Percentiles rank a stretch among this genome's conserved stretches.
These are phyloP conservation scores for Bagarius yarrelli DNA, from an alignment of 2,113 vertebrate species.

Conservation along the genomic window DNA sequence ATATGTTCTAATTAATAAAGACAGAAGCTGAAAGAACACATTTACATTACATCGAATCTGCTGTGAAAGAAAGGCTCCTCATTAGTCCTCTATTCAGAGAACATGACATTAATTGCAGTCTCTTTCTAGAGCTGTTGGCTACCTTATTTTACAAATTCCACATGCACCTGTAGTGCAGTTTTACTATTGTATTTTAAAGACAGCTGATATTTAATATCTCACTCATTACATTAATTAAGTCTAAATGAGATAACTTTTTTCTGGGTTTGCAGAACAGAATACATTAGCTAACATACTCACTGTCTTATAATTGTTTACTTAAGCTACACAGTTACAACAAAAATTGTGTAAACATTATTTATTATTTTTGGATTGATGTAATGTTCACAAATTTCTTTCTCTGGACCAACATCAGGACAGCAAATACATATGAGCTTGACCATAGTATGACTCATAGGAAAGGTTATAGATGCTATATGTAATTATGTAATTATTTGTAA, in stretches of 20 bases:
- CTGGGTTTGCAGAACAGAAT: constrained; percentile 50
- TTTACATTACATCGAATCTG: constrained; percentile 74
- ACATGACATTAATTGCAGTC: constrained; percentile 75
- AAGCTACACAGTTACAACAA: constrained; percentile 64
- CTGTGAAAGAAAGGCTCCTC: constrained; percentile 64
- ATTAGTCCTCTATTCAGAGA: constrained; percentile 69
- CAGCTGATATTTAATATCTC: constrained; percentile 75
- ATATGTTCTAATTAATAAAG: constrained; percentile 71
- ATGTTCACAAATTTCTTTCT: not conserved
- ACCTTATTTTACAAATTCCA: constrained; percentile 64
- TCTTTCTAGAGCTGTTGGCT: constrained; percentile 68
- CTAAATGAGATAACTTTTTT: constrained; percentile 74
- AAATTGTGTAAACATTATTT: not conserved
- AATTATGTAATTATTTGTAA: no score
- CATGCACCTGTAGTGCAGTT: constrained; percentile 63
- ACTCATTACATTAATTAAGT: constrained; percentile 79
- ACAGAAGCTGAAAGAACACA: constrained; percentile 70
- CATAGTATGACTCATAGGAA: not conserved
- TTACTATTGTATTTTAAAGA: constrained; percentile 71
- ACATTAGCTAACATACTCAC: constrained; percentile 65
- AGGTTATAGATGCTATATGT: not conserved
- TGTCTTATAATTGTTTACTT: constrained; percentile 67
- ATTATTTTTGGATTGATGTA: not conserved
- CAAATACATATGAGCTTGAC: not conserved
- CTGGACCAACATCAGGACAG: not conserved